phyloP scores from a whole-genome alignment of 2,888 invertebrate genomes.

The Microplitis manilae region DNA sequence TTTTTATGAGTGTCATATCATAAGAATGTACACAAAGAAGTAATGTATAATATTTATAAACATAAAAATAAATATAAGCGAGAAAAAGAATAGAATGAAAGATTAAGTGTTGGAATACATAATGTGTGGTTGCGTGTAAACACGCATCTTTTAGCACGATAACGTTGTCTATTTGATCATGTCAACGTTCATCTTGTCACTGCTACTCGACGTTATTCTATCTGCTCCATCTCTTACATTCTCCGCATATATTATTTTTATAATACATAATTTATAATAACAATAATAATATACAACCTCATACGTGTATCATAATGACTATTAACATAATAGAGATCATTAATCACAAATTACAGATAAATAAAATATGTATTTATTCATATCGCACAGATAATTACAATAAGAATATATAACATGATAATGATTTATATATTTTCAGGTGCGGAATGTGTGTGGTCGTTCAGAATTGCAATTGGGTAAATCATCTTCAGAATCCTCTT shows the following conservation, averaged over 20 bases:
- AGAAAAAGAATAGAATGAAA: conserved; percentile 5
- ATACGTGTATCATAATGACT: no score
- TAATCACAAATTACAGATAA: background rate
- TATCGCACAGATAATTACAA: background rate
- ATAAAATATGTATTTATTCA: no score
- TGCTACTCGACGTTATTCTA: conserved; percentile 23
- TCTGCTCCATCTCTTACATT: background rate
- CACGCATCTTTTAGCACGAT: conserved; percentile 8
- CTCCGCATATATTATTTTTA: background rate
- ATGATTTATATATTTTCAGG: conserved; percentile 58
- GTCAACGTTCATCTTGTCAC: conserved; percentile 23
- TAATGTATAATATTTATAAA: background rate
- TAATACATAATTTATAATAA: background rate
- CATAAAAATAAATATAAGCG: background rate
- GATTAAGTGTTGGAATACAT: conserved; percentile 12
- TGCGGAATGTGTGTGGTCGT: conserved; percentile 66
- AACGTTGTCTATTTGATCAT: conserved; percentile 23
- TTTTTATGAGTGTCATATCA: background rate
- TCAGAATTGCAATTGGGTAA: conserved; percentile 54
- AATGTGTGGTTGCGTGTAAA: conserved; percentile 19
- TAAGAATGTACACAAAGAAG: background rate
- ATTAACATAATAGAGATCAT: background rate
- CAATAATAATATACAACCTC: background rate
- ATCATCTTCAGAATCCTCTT: conserved; percentile 41
- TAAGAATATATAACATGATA: conserved; percentile 13